Conservation (phyloP, 1,140 invertebrate genomes). For the Ctenoplectra terminalis region DNA sequence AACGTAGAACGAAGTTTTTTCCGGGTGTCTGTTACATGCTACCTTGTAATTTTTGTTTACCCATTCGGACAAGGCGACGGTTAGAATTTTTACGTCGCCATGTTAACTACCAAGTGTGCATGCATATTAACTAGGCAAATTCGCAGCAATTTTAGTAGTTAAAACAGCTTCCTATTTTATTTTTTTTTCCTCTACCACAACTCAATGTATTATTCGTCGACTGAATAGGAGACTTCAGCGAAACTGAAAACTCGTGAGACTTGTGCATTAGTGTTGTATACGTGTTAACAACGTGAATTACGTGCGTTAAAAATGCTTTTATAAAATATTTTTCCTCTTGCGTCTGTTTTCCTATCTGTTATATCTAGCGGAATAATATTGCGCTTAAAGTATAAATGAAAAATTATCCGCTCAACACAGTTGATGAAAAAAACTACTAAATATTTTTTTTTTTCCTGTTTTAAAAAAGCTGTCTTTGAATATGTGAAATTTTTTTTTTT, state of each 20-base stretch:
- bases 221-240: constrained; percentile 28
- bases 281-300: not conserved
- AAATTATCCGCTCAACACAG: not conserved
- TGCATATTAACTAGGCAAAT: not conserved
- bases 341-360: not conserved
- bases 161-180: constrained; percentile 13
- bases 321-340: too few relatives aligned
- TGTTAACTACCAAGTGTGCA: not conserved
- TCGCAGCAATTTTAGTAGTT: constrained; percentile 21
- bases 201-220: not conserved
- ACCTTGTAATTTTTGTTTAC: not conserved
- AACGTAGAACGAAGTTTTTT: too few relatives aligned
- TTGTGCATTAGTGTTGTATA: not conserved
- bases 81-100: not conserved
- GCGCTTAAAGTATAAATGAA: not conserved
- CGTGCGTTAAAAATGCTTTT: not conserved
- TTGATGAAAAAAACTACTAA: not conserved
- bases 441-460: not conserved
- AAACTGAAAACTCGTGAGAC: constrained; percentile 44
- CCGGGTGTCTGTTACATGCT: too few relatives aligned
- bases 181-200: not conserved
- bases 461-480: not conserved
- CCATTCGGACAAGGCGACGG: not conserved
- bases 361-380: not conserved
- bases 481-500: not conserved